Conservation (phyloP, 37 sponge, comb jelly and placozoan genomes). For the Spongilla lacustris region DNA sequence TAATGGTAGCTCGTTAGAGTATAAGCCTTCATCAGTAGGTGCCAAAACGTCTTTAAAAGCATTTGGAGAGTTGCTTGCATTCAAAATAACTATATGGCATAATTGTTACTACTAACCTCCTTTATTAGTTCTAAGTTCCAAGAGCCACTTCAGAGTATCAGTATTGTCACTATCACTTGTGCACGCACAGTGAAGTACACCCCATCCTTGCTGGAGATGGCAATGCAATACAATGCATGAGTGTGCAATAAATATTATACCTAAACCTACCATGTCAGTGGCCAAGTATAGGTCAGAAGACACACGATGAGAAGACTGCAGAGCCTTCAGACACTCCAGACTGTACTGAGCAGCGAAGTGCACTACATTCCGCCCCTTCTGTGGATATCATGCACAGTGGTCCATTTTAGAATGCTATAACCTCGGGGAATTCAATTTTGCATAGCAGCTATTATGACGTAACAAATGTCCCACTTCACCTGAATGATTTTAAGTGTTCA, state of each 20-base stretch:
- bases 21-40: background rate
- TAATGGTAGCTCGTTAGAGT: background rate
- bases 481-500: no score
- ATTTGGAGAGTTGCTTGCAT: background rate
- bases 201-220: background rate
- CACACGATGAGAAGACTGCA: background rate
- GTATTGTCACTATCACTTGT: background rate
- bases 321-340: constrained; percentile 32
- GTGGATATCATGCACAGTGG: background rate
- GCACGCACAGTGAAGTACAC: constrained; percentile 20
- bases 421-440: no score
- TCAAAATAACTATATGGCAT: no score
- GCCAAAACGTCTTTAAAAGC: background rate
- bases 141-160: constrained; percentile 21
- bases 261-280: constrained; percentile 13
- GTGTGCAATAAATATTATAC: background rate
- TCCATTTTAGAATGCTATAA: no score
- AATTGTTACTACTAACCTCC: background rate
- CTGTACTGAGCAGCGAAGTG: constrained; percentile 9
- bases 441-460: no score
- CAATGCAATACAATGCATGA: no score
- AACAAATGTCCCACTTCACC: no score
- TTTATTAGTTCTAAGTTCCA: background rate
- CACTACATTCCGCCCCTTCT: constrained; percentile 23
- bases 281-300: background rate